Evolutionary conservation across 2,797 vertebrate species (phyloP).

Genomic region (Chaenodraco wilsoni): DNA sequence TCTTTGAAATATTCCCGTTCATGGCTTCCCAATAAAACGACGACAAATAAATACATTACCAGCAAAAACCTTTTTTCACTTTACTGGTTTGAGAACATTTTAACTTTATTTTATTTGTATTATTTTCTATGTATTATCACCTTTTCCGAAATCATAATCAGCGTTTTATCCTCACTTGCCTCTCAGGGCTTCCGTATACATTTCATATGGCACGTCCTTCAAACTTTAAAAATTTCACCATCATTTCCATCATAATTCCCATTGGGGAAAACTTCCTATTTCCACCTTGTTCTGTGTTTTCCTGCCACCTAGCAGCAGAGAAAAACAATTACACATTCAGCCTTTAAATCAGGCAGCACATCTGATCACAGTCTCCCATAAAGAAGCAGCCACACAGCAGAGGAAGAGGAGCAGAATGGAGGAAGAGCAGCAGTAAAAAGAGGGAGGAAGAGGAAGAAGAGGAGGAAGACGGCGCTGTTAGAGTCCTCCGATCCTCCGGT

Average conservation of each 20-base stretch:
- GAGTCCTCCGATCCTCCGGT: too few species aligned
- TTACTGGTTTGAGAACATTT: too few species aligned
- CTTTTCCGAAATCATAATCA: too few species aligned
- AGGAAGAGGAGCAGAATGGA: conserved; percentile 44
- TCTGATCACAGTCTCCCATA: conserved; percentile 45
- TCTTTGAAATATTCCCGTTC: too few species aligned
- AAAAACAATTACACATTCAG: conserved; percentile 47
- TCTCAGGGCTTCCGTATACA: background rate
- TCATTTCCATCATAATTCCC: conserved; percentile 36
- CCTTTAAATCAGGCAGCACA: background rate
- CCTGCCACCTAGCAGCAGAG: conserved; percentile 67
- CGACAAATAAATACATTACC: too few species aligned
- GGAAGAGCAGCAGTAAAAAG: background rate
- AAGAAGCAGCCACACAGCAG: conserved; percentile 37
- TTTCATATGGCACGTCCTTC: conserved; percentile 4
- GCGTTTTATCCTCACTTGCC: too few species aligned
- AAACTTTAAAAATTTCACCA: conserved; percentile 19
- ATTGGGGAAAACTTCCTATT: conserved; percentile 38
- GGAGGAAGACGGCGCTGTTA: too few species aligned
- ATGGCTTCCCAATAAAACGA: too few species aligned
- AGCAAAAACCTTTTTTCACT: too few species aligned
- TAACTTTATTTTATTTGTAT: too few species aligned
- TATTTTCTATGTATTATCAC: too few species aligned
- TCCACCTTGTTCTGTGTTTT: conserved; percentile 28
- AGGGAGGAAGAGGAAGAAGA: too few species aligned